phyloP scores from a whole-genome alignment of 2,888 invertebrate species.

The Tachystola acroxantha region DNA sequence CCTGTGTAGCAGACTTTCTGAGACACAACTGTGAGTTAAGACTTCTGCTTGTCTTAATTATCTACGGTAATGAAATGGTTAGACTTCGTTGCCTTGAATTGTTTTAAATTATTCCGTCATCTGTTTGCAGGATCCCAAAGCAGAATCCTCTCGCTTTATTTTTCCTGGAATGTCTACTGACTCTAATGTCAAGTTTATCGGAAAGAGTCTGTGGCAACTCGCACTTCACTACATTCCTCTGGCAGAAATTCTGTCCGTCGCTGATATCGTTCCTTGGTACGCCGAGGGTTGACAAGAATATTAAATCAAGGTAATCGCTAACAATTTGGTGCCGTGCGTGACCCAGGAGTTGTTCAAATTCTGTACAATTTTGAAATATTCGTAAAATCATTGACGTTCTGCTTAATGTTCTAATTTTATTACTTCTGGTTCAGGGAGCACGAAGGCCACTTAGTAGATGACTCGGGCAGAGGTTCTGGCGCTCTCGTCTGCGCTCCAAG shows the following conservation, averaged over 20 bases:
- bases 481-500: conserved; percentile 85
- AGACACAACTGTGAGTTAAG: conserved; percentile 84
- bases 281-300: conserved; percentile 89
- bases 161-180: conserved; percentile 91
- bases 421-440: conserved; percentile 54
- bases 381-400: too few relatives aligned
- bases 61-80: neutral
- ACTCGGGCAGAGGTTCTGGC: conserved; percentile 82
- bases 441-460: conserved; percentile 70
- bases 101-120: too few relatives aligned
- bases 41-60: neutral
- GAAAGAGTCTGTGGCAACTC: conserved; percentile 89
- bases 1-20: conserved; percentile 90
- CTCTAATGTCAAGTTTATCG: conserved; percentile 89
- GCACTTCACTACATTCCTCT: conserved; percentile 91
- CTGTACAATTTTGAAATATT: too few relatives aligned
- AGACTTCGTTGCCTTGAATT: too few relatives aligned
- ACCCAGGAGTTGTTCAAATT: neutral
- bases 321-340: neutral
- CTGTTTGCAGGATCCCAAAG: conserved; percentile 78
- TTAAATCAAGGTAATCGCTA: conserved; percentile 79
- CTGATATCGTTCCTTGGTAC: conserved; percentile 92
- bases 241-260: conserved; percentile 96
- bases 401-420: too few relatives aligned
- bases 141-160: conserved; percentile 84